These are phyloP conservation scores for Aphaenogaster floridana DNA, from an alignment of 1,140 invertebrate species.

Conservation along the genomic window DNA sequence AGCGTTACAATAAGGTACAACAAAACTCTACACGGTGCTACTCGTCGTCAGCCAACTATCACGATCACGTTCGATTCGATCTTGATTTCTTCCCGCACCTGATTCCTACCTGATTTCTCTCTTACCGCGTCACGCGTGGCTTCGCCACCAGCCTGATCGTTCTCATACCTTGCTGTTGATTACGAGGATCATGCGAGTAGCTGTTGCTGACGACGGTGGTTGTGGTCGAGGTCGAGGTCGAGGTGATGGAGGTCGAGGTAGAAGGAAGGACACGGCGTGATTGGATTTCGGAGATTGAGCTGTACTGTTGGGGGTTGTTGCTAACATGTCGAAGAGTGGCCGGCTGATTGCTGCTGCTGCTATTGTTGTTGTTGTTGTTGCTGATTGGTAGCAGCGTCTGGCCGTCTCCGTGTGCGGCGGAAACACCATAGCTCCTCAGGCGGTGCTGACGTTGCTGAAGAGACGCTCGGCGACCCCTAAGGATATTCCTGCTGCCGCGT, in stretches of 20 bases:
- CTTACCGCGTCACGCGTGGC: constrained; percentile 52
- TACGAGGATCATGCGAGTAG: constrained; percentile 67
- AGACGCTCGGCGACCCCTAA: constrained; percentile 79
- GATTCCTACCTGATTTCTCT: constrained; percentile 49
- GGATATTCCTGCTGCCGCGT: constrained; percentile 73
- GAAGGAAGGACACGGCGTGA: constrained; percentile 81
- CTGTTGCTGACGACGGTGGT: constrained; percentile 80
- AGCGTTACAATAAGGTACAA: constrained; percentile 26
- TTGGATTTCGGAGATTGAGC: constrained; percentile 80
- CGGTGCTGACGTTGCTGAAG: constrained; percentile 84
- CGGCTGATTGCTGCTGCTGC: constrained; percentile 34
- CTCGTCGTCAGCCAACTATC: constrained; percentile 56
- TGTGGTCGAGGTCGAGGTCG: constrained; percentile 77
- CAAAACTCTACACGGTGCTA: constrained; percentile 37
- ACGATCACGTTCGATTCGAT: constrained; percentile 35
- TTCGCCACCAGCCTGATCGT: constrained; percentile 63
- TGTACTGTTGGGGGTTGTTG: constrained; percentile 80
- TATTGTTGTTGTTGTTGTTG: constrained; percentile 75
- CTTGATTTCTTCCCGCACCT: constrained; percentile 37
- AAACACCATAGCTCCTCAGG: constrained; percentile 83
- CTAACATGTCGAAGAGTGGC: constrained; percentile 64
- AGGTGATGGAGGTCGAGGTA: constrained; percentile 79
- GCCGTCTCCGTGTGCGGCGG: constrained; percentile 82
- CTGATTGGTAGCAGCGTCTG: constrained; percentile 83
- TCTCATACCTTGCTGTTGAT: constrained; percentile 72